Percentiles rank a stretch among this genome's conserved stretches.
Evolutionary conservation across 2,113 vertebrate genomes (phyloP).

Genomic region (Corythoichthys intestinalis): DNA sequence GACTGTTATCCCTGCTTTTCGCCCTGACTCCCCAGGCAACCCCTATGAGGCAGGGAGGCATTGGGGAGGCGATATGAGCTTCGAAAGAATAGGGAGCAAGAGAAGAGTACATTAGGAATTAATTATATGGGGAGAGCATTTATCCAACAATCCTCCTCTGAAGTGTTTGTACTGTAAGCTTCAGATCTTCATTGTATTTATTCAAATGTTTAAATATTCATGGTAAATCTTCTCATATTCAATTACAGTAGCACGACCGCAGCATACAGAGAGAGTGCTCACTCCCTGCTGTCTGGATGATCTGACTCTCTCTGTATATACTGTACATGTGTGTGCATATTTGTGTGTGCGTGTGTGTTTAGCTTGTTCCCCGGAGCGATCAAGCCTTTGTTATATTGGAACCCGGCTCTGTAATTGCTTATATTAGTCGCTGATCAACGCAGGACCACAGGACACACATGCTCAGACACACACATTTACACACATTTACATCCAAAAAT

Average conservation of each 20-base stretch:
- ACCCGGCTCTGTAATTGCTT: constrained; percentile 85
- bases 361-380: constrained; percentile 73
- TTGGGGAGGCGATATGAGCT: background rate
- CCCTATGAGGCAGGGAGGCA: constrained; percentile 15
- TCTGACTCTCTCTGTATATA: constrained; percentile 25
- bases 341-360: constrained; percentile 61
- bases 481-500: constrained; percentile 57
- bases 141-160: constrained; percentile 65
- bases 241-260: constrained; percentile 75
- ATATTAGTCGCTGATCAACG: constrained; percentile 83
- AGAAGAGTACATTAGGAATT: constrained; percentile 66
- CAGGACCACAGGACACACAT: constrained; percentile 72
- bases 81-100: constrained; percentile 23
- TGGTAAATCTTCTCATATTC: constrained; percentile 85
- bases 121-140: constrained; percentile 67
- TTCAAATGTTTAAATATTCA: constrained; percentile 87
- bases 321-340: background rate
- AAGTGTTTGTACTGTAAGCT: constrained; percentile 70
- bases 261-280: constrained; percentile 65
- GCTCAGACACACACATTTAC: constrained; percentile 29
- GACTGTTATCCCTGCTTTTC: constrained; percentile 13
- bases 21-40: constrained; percentile 31
- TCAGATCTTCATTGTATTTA: constrained; percentile 79
- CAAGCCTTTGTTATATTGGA: constrained; percentile 82
- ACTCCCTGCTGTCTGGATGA: constrained; percentile 60